A percentile compares a stretch with the other conserved stretches of the same genome.
phyloP scores from a whole-genome alignment of 2,113 vertebrate genomes.

The Anoura caudifer region DNA sequence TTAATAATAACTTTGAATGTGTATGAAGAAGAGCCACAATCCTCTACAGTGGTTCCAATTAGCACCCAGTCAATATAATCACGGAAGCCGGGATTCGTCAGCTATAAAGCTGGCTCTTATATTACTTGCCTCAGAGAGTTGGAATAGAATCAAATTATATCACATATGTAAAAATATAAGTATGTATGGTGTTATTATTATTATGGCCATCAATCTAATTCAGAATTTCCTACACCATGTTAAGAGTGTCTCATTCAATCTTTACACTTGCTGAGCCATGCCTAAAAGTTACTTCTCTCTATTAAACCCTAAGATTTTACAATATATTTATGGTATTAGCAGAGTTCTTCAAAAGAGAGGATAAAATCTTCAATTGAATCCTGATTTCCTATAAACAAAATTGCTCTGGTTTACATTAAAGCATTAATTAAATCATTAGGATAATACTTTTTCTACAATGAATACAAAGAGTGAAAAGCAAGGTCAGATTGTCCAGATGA shows the following conservation, averaged over 20 bases:
- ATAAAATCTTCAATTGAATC: background rate
- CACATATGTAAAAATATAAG: background rate
- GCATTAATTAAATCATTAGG: background rate
- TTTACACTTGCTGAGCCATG: background rate
- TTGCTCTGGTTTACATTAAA: background rate
- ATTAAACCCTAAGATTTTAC: background rate
- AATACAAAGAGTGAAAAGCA: background rate
- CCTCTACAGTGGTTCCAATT: background rate
- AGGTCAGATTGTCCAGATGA: background rate
- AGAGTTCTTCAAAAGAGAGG: background rate
- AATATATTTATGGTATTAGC: background rate
- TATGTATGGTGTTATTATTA: background rate
- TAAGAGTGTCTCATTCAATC: background rate
- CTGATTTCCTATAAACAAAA: background rate
- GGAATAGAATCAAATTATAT: background rate
- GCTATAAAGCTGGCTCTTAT: background rate
- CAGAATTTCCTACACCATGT: background rate
- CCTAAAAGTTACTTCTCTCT: background rate
- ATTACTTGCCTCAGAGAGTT: background rate
- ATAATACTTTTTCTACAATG: background rate
- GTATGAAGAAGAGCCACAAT: background rate
- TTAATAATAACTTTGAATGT: background rate
- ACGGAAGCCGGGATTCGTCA: background rate
- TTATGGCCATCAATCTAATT: background rate
- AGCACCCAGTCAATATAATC: background rate